A percentile compares a stretch with the other conserved stretches of the same genome.
These are phyloP conservation scores for Aurelia sp. DNA, from an alignment of 30 jellyfish, hydroid and myxozoan species.

Conservation along the genomic window DNA sequence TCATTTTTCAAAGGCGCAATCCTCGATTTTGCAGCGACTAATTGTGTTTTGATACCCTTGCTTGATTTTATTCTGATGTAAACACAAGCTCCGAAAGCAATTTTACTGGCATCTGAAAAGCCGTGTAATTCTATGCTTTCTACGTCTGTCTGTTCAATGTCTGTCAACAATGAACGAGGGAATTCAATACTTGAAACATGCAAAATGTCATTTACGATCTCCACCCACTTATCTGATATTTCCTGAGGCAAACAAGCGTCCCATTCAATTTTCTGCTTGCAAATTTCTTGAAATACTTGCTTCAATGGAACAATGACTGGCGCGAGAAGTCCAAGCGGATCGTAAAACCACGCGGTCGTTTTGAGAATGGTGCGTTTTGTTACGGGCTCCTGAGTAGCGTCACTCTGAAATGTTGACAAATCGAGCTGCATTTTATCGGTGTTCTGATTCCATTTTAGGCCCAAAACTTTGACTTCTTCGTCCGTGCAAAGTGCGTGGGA, in stretches of 20 bases:
- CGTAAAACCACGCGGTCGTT: conserved; percentile 2
- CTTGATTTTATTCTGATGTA: neutral
- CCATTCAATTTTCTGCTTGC: conserved; percentile 19
- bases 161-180: too few species aligned
- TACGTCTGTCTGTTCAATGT: too few species aligned
- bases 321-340: conserved; percentile 11
- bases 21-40: conserved; percentile 17
- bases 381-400: neutral
- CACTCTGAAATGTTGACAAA: too few species aligned
- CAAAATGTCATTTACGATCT: too few species aligned
- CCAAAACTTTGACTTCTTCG: neutral
- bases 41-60: neutral
- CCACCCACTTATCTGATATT: neutral
- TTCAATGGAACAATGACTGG: neutral
- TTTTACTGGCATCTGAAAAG: neutral
- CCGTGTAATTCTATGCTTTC: neutral
- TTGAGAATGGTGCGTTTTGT: neutral
- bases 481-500: too few species aligned
- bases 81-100: neutral
- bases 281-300: conserved; percentile 15
- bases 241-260: conserved; percentile 12
- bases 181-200: too few species aligned
- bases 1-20: conserved; percentile 19
- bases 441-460: neutral
- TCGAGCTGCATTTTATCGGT: neutral